A percentile compares a stretch with the other conserved stretches of the same genome.
Evolutionary conservation across 2,113 vertebrate species (phyloP).

Genomic region (Calidris pugnax): DNA sequence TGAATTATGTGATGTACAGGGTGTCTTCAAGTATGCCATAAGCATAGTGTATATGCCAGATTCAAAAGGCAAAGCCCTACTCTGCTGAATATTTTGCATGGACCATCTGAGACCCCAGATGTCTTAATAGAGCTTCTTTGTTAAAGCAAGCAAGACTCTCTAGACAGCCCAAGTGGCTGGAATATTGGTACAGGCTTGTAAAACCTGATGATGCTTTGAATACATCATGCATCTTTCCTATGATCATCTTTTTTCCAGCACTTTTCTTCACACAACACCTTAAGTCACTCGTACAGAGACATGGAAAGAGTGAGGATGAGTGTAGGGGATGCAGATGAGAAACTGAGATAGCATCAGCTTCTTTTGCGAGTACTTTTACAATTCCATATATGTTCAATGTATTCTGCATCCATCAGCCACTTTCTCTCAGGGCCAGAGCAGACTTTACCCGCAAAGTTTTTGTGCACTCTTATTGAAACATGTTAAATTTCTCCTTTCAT

Average conservation of each 20-base stretch:
- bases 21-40: constrained; percentile 21
- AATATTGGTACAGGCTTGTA: background rate
- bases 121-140: background rate
- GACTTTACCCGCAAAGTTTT: background rate
- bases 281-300: background rate
- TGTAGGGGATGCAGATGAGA: background rate
- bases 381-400: background rate
- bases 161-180: background rate
- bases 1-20: constrained; percentile 17
- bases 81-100: background rate
- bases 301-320: background rate
- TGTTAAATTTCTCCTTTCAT: background rate
- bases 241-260: background rate
- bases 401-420: background rate
- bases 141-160: background rate
- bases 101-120: background rate
- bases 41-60: background rate
- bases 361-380: background rate
- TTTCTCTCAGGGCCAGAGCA: background rate
- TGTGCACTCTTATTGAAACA: background rate
- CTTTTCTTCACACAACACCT: background rate
- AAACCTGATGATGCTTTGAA: background rate
- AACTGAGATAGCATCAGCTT: background rate
- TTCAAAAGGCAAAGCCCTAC: background rate
- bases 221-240: background rate